Percentiles rank a stretch among this genome's conserved stretches.
phyloP scores from a whole-genome alignment of 1,140 invertebrate genomes.

The Camponotus vicinus region DNA sequence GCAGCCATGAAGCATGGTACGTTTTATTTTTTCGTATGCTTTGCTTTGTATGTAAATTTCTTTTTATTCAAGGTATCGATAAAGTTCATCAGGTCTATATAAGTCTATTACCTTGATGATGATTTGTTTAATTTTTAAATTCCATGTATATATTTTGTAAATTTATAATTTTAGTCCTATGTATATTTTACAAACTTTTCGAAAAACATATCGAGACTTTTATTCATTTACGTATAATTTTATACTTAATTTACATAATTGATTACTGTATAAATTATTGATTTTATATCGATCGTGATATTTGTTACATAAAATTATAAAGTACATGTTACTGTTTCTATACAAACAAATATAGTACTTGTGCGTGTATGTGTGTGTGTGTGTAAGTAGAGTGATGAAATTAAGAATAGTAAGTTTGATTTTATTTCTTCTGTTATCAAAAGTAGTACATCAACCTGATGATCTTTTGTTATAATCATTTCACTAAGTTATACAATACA shows the following conservation, averaged over 20 bases:
- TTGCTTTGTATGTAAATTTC: slow-evolving; percentile 79
- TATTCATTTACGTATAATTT: neutral
- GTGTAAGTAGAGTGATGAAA: neutral
- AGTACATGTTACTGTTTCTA: slow-evolving; percentile 6
- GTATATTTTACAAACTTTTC: neutral
- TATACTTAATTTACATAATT: neutral
- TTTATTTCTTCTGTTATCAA: slow-evolving; percentile 16
- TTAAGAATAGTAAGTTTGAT: slow-evolving; percentile 35
- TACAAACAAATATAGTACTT: neutral
- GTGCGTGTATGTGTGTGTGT: neutral
- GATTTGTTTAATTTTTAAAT: neutral
- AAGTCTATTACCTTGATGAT: neutral
- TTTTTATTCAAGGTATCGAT: slow-evolving; percentile 48
- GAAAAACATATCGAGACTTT: neutral
- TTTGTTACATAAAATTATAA: slow-evolving; percentile 23
- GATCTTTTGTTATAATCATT: slow-evolving; percentile 31
- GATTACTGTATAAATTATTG: slow-evolving; percentile 10
- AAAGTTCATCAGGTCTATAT: slow-evolving; percentile 35
- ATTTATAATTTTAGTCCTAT: neutral
- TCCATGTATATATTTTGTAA: neutral
- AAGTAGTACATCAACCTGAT: slow-evolving; percentile 40
- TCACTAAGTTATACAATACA: neutral
- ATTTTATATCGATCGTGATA: slow-evolving; percentile 10
- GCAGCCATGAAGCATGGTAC: slow-evolving; percentile 87
- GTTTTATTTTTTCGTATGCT: slow-evolving; percentile 79